phyloP scores from a whole-genome alignment of 2,113 vertebrate genomes.

The Lepidothrix coronata region DNA sequence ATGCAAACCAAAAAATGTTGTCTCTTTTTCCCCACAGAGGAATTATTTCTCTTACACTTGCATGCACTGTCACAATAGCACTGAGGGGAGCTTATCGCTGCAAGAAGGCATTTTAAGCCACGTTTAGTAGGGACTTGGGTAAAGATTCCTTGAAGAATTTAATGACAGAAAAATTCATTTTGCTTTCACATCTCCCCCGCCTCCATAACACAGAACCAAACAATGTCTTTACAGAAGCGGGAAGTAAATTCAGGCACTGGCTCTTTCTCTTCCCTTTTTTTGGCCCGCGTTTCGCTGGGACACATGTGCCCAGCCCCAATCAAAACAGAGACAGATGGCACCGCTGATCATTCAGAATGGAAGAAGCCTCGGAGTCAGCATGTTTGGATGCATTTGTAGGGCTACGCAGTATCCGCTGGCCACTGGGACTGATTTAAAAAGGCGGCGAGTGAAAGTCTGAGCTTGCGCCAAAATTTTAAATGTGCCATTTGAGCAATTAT shows the following conservation, averaged over 20 bases:
- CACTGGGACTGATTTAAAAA: conserved; percentile 67
- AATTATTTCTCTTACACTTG: conserved; percentile 65
- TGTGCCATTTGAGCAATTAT: conserved; percentile 60
- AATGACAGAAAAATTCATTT: conserved; percentile 64
- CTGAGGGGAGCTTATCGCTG: conserved; percentile 25
- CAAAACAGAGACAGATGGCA: conserved; percentile 72
- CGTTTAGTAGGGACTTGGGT: conserved; percentile 44
- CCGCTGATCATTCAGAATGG: conserved; percentile 43
- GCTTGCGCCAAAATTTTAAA: conserved; percentile 52
- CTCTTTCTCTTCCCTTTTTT: conserved; percentile 4
- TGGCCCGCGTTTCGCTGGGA: conserved; percentile 41
- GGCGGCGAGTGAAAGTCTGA: conserved; percentile 26
- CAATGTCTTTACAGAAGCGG: conserved; percentile 54
- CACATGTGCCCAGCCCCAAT: conserved; percentile 56
- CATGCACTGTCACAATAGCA: conserved; percentile 29
- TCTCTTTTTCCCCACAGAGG: conserved; percentile 10
- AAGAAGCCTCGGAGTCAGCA: conserved; percentile 53
- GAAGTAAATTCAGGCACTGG: conserved; percentile 47
- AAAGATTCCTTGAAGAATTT: conserved; percentile 60
- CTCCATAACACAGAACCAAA: conserved; percentile 37
- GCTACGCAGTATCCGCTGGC: neutral
- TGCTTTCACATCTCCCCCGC: conserved; percentile 48
- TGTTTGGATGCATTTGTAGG: conserved; percentile 60
- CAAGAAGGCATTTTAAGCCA: conserved; percentile 26
- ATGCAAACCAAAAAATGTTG: conserved; percentile 62